Base-by-base conservation (phyloP, 2,888 invertebrate genomes). In the Acanthosepion lycidas region DNA sequence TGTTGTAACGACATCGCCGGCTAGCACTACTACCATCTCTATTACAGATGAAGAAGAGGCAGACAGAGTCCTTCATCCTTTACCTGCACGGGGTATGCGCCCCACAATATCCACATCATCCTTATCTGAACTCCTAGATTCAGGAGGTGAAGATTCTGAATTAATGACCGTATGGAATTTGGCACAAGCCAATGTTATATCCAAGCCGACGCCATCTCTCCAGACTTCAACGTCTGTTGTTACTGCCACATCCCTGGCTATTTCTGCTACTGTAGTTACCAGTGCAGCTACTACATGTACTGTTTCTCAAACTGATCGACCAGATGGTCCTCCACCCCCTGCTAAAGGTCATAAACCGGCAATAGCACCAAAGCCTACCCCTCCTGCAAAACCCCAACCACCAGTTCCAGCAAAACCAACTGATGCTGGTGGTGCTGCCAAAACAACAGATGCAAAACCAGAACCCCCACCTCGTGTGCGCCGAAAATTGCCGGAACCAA, bases 401-500 rank as follows among this genome's bases (percentile, higher is more conserved):
- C 28, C 91, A 33, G 51, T 48, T 49, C 78, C 55, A 94, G 59
- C 53, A 28, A 94, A 53, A 55, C 42, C 59, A 1, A 28, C n/a
- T 55, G 55, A 53, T 15, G 59, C 59, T 94, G n/a, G 95, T 28
- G 95, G 95, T 23, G 94, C 94, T 91, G 91, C 95, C 42, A 95
- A 95, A 8, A 95, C 95, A 23, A 95, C 95, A 12, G 95, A 95
- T 64, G 94, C 95, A 51, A 96, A 95, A 78, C 95, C 95, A 12
- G 95, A 95, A 49, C 96, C 96, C 18, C 96, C 96, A 26, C 95
- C 96, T 20, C 96, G 96, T 95, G 95, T 95, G 15, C 95, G 96
- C 55, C 94, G 97, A 93, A 96, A 96, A 94, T 96, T 97, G 91
- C 97, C 97, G 18, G 96, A 97, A 94, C 96, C 97, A 48, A 96